Conservation (phyloP, 2,113 vertebrate species). For the Ciconia boyciana region DNA sequence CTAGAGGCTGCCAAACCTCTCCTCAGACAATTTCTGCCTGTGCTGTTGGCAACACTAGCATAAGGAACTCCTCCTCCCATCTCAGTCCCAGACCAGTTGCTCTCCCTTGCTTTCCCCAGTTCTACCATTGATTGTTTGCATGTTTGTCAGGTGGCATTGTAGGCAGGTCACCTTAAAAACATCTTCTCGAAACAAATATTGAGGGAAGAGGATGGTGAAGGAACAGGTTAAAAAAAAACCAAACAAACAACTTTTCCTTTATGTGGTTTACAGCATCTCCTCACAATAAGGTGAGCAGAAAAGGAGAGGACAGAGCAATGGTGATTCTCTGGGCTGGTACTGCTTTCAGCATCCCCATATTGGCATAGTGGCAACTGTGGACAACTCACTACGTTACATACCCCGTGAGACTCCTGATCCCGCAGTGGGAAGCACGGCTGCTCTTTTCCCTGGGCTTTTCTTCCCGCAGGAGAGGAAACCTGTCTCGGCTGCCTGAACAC, state of each 20-base stretch:
- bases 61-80: not conserved
- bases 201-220: not conserved
- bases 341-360: not conserved
- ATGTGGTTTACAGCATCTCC: not conserved
- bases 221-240: not conserved
- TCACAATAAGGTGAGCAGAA: not conserved
- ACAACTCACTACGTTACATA: not conserved
- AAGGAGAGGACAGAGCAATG: not conserved
- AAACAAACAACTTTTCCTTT: not conserved
- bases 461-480: not conserved
- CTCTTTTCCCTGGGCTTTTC: not conserved
- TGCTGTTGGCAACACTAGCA: not conserved
- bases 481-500: not conserved
- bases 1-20: not conserved
- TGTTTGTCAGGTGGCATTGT: not conserved
- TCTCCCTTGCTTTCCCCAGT: not conserved
- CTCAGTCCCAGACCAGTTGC: not conserved
- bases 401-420: not conserved
- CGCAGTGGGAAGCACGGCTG: rapidly evolving
- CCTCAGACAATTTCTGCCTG: not conserved
- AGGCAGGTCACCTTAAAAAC: not conserved
- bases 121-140: not conserved
- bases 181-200: not conserved
- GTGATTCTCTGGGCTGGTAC: not conserved
- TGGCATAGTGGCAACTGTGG: not conserved